Evolutionary conservation across 1,140 invertebrate species (phyloP).

Genomic region (Drosophila ananassae): DNA sequence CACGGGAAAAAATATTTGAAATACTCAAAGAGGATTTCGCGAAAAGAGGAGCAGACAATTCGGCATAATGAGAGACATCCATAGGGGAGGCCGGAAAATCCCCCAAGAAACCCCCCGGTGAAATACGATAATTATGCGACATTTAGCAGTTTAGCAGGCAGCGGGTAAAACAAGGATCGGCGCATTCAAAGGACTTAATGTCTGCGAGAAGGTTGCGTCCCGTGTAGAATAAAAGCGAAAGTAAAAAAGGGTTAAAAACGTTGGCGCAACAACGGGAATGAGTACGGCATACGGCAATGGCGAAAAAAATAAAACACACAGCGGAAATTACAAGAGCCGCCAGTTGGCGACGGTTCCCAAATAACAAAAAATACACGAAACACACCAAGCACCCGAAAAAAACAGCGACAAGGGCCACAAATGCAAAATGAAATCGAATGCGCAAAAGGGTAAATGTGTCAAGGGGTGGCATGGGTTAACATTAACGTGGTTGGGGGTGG

Average conservation of each 20-base stretch:
- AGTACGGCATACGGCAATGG: constrained; percentile 1
- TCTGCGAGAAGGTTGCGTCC: constrained; percentile 43
- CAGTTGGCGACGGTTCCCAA: constrained; percentile 63
- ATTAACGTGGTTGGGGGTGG: constrained; percentile 46
- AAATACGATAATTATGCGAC: constrained; percentile 82
- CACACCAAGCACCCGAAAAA: not conserved
- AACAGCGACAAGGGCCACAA: constrained; percentile 53
- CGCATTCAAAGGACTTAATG: constrained; percentile 67
- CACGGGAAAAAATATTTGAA: constrained; percentile 13
- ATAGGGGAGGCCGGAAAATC: constrained; percentile 21
- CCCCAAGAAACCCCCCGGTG: constrained; percentile 42
- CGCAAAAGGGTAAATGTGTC: constrained; percentile 51
- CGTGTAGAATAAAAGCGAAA: constrained; percentile 50
- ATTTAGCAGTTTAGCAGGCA: constrained; percentile 79
- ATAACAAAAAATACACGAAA: constrained; percentile 17
- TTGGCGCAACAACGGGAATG: constrained; percentile 10
- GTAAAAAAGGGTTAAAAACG: constrained; percentile 61
- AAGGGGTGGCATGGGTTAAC: constrained; percentile 46
- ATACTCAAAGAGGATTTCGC: constrained; percentile 25
- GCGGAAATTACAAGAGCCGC: constrained; percentile 78
- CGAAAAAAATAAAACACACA: constrained; percentile 38
- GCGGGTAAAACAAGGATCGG: constrained; percentile 30
- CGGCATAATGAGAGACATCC: constrained; percentile 67
- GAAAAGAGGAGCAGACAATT: constrained; percentile 54
- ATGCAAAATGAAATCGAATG: constrained; percentile 80